Evolutionary conservation across 2,797 vertebrate genomes (phyloP), one percentile per base, ranked within the genome.

Genomic region (Muscicapa comitata): DNA sequence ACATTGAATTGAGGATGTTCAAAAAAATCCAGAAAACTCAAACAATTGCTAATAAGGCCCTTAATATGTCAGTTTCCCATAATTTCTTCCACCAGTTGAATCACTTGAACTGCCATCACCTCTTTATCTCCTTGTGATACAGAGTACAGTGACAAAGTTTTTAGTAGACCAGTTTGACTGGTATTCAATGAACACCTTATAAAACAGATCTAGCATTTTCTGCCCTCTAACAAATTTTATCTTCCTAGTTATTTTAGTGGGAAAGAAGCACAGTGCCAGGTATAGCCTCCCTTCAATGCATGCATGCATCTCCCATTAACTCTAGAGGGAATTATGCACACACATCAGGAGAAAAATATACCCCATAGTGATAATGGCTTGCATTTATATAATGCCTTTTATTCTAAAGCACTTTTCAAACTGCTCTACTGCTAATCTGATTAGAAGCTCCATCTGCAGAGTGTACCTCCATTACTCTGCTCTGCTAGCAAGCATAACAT

Each of bases 361-460:
- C 92, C 96, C 95, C 92, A 95, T 96, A 96, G 94, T 93, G 97
- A 96, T 96, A 97, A 97, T 96, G 93, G 95, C 94, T 96, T 96
- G 81, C 96, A 94, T 93, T 96, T 96, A 95, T 96, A 95, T 94
- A 96, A 97, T 85, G 92, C 85, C 88, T 96, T 96, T 95, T 94
- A 94, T 96, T 95, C 94, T 35, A 88, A 96, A 96, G 93, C 92
- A 96, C 95, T 97, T 96, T 95, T 96, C 93, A 96, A 96, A 96
- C 97, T 97, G 94, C 82, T 96, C 55, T 90, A 45, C 65, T 97
- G 95, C 91, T 97, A 96, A 97, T 96, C 94, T 96, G 92, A 96
- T 97, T 94, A 96, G 96, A 94, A 95, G 89, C 93, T 96, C 96
- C 95, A 93, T 96, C 95, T 94, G 94, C 95, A 84, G 94, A 94